Conservation (phyloP, 2,888 invertebrate species). For the Pilophorus perplexus region DNA sequence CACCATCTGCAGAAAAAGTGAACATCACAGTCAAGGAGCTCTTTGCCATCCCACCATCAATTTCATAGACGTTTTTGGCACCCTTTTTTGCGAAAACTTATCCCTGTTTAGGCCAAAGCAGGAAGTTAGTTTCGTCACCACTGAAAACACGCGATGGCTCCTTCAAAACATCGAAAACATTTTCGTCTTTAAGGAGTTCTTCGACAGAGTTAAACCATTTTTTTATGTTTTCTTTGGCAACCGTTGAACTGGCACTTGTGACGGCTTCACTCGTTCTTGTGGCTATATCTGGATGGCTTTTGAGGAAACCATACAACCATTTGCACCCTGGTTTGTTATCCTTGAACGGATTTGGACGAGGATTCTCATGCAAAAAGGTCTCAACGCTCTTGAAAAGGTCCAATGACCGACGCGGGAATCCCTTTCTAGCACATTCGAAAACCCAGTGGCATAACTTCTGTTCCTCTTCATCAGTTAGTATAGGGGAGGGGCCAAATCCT, state of each 20-base stretch:
- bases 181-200: constrained; percentile 48
- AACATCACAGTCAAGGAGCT: constrained; percentile 50
- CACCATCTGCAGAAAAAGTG: constrained; percentile 49
- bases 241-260: background rate
- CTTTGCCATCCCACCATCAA: constrained; percentile 50
- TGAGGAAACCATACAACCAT: constrained; percentile 5
- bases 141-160: constrained; percentile 46
- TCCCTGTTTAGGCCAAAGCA: background rate
- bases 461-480: constrained; percentile 49
- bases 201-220: constrained; percentile 50
- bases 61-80: constrained; percentile 51
- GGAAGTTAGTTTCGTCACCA: constrained; percentile 43
- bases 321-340: background rate
- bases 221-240: constrained; percentile 46
- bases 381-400: constrained; percentile 46
- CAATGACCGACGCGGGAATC: constrained; percentile 50
- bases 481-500: constrained; percentile 30
- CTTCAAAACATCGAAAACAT: constrained; percentile 44
- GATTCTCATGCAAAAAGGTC: constrained; percentile 46
- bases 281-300: constrained; percentile 1
- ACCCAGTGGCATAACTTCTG: constrained; percentile 50
- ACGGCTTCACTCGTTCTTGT: constrained; percentile 11
- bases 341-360: constrained; percentile 49
- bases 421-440: constrained; percentile 49
- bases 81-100: constrained; percentile 26